These are phyloP conservation scores for Sebastes aleutianus DNA, from an alignment of 2,797 vertebrate genomes.

Conservation along the genomic window DNA sequence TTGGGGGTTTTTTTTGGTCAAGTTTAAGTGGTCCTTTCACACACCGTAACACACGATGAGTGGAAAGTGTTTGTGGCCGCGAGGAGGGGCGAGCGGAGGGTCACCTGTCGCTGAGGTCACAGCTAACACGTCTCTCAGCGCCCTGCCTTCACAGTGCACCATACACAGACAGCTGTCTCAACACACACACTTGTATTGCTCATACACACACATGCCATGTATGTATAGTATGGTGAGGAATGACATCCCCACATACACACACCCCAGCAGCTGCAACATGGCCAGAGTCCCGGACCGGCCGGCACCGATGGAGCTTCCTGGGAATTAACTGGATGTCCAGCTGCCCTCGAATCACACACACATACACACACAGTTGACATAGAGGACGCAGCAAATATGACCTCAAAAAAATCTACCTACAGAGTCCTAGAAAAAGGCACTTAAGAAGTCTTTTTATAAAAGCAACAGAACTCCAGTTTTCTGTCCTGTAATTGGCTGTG, in stretches of 20 bases:
- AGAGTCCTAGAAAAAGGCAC: constrained; percentile 55
- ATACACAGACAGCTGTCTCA: constrained; percentile 80
- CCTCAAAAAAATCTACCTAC: constrained; percentile 22
- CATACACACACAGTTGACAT: constrained; percentile 16
- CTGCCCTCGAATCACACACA: constrained; percentile 56
- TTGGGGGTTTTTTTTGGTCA: constrained; percentile 56
- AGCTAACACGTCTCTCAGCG: constrained; percentile 75
- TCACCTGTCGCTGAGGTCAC: constrained; percentile 73
- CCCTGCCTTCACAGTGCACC: constrained; percentile 69
- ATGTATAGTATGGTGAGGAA: constrained; percentile 82
- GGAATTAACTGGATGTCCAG: constrained; percentile 80
- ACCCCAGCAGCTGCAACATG: constrained; percentile 80
- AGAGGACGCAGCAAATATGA: neutral
- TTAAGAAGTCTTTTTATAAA: constrained; percentile 18
- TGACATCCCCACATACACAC: constrained; percentile 70
- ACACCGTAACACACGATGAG: constrained; percentile 2
- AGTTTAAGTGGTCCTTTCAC: constrained; percentile 47
- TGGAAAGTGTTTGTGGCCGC: constrained; percentile 22
- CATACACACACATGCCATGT: constrained; percentile 66
- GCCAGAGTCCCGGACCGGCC: constrained; percentile 82
- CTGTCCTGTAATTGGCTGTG: neutral
- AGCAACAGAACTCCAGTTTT: constrained; percentile 10
- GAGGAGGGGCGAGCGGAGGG: constrained; percentile 17
- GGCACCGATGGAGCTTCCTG: constrained; percentile 80
- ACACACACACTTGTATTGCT: constrained; percentile 56